phyloP scores from a whole-genome alignment of 2,888 invertebrate genomes.

The Diloba caeruleocephala region DNA sequence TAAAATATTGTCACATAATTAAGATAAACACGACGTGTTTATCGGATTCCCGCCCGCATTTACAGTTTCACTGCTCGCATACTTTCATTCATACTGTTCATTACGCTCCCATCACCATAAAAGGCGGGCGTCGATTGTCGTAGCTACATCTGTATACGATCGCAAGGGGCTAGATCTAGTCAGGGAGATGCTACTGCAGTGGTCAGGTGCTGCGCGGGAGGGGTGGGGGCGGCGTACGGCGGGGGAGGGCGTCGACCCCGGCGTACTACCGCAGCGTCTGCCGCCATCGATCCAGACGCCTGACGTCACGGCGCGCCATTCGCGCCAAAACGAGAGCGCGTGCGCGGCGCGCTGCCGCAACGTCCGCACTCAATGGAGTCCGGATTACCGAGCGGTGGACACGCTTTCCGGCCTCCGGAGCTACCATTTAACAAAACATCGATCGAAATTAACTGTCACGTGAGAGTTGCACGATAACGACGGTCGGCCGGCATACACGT shows the following conservation, averaged over 20 bases:
- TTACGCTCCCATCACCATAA: conserved; percentile 79
- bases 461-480: conserved; percentile 72
- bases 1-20: conserved; percentile 40
- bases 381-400: conserved; percentile 81
- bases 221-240: conserved; percentile 64
- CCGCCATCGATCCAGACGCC: conserved; percentile 89
- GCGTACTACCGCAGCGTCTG: conserved; percentile 89
- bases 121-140: conserved; percentile 77
- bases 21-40: conserved; percentile 32
- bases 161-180: conserved; percentile 74
- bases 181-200: conserved; percentile 85
- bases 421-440: conserved; percentile 73
- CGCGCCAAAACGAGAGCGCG: conserved; percentile 89
- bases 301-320: conserved; percentile 88
- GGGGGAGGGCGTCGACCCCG: conserved; percentile 86
- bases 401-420: conserved; percentile 78
- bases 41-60: conserved; percentile 57
- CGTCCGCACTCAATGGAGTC: conserved; percentile 86
- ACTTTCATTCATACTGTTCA: conserved; percentile 79
- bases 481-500: conserved; percentile 59
- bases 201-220: conserved; percentile 82
- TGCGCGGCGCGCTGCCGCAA: conserved; percentile 85
- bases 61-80: conserved; percentile 66
- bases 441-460: conserved; percentile 77
- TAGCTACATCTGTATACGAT: conserved; percentile 69